These are phyloP conservation scores for Capitella teleta DNA, from an alignment of 1,140 invertebrate genomes.

Conservation along the genomic window DNA sequence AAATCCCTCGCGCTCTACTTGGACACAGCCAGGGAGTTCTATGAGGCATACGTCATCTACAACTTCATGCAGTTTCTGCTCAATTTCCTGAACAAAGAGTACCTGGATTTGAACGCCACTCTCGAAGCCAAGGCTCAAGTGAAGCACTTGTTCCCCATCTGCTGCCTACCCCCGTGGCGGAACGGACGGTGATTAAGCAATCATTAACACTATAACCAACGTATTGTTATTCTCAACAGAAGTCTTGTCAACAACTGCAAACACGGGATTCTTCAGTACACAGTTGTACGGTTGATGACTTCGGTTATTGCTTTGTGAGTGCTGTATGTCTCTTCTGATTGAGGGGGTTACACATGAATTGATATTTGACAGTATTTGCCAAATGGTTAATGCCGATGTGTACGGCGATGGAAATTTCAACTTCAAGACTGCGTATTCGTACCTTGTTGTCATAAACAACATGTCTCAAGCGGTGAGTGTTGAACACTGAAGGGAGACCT, in stretches of 20 bases:
- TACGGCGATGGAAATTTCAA: slow-evolving; percentile 85
- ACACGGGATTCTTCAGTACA: slow-evolving; percentile 91
- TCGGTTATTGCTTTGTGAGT: slow-evolving; percentile 76
- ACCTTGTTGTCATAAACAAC: slow-evolving; percentile 84
- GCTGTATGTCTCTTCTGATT: not conserved
- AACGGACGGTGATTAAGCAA: slow-evolving; percentile 62
- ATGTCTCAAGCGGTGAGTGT: slow-evolving; percentile 74
- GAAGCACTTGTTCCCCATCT: slow-evolving; percentile 35
- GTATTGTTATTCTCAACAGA: not conserved
- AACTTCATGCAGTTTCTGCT: slow-evolving; percentile 93
- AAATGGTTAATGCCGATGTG: too few relatives aligned
- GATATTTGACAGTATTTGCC: too few relatives aligned
- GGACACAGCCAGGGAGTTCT: slow-evolving; percentile 84
- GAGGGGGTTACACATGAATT: not conserved
- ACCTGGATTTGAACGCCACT: slow-evolving; percentile 64
- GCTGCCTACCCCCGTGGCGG: slow-evolving; percentile 63
- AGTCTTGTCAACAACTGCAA: slow-evolving; percentile 60
- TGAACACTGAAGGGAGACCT: too few relatives aligned
- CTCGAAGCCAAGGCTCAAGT: slow-evolving; percentile 69
- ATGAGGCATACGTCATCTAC: slow-evolving; percentile 91
- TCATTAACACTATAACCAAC: not conserved
- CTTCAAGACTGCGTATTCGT: slow-evolving; percentile 69
- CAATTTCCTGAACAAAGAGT: slow-evolving; percentile 64
- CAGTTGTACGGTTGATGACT: slow-evolving; percentile 74
- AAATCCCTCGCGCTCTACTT: slow-evolving; percentile 78